Evolutionary conservation across 2,888 invertebrate species (phyloP).

Genomic region (Palloptera scutellata): DNA sequence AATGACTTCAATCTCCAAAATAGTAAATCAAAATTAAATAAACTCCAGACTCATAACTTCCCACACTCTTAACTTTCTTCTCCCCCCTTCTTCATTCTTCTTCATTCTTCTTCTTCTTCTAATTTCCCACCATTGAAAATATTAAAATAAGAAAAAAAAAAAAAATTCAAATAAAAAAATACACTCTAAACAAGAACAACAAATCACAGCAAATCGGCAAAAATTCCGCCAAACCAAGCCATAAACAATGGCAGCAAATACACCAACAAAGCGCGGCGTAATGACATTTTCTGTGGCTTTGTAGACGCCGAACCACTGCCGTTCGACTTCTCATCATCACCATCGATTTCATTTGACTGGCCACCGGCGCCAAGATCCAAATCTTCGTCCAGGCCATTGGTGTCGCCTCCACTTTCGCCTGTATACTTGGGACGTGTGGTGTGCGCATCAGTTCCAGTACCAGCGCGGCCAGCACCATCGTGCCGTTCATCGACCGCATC

Average conservation of each 20-base stretch:
- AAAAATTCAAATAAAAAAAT: too few relatives aligned
- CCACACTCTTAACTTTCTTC: too few relatives aligned
- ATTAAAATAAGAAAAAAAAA: too few relatives aligned
- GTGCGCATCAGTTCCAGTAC: conserved; percentile 49
- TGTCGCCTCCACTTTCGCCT: conserved; percentile 37
- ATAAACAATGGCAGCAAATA: conserved; percentile 84
- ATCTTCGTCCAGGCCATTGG: conserved; percentile 42
- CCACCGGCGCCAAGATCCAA: conserved; percentile 34
- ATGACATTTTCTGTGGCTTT: conserved; percentile 51
- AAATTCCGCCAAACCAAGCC: conserved; percentile 85
- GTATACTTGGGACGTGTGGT: conserved; percentile 51
- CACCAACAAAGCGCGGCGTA: conserved; percentile 68
- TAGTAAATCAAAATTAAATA: neutral
- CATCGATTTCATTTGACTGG: conserved; percentile 39
- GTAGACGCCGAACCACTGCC: conserved; percentile 36
- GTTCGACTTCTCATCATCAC: conserved; percentile 39
- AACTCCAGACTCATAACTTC: too few relatives aligned
- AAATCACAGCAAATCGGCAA: conserved; percentile 84
- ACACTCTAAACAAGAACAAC: conserved; percentile 32
- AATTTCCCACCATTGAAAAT: too few relatives aligned
- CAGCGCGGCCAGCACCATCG: conserved; percentile 32
- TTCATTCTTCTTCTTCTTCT: neutral
- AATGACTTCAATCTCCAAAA: neutral
- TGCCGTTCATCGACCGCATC: conserved; percentile 38
- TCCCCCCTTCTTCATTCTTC: neutral